Conservation (phyloP, 2,797 vertebrate species). For the Chaenodraco wilsoni region DNA sequence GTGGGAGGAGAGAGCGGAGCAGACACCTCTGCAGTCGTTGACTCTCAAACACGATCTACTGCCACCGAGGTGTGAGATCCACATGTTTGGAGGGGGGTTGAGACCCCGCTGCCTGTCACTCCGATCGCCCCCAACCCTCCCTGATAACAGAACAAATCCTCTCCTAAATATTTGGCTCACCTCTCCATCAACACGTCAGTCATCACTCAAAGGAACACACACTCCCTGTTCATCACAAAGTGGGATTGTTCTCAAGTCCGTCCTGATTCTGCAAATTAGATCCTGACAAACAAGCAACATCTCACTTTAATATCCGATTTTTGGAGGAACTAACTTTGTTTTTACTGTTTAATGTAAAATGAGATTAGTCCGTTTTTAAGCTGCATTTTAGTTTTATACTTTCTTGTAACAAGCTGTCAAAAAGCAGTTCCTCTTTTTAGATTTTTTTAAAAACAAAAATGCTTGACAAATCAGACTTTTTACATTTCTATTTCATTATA, state of each 20-base stretch:
- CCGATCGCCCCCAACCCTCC: constrained; percentile 1
- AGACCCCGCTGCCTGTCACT: constrained; percentile 5
- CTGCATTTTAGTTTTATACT: neutral
- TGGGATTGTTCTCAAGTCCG: neutral
- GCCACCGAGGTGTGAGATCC: constrained; percentile 76
- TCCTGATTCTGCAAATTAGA: neutral
- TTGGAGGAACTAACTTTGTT: neutral
- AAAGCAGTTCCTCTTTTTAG: neutral
- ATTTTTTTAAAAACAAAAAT: neutral
- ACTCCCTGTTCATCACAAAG: neutral
- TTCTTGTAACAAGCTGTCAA: neutral
- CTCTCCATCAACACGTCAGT: constrained; percentile 31
- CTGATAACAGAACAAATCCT: constrained; percentile 60
- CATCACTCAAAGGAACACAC: constrained; percentile 10
- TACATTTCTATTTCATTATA: neutral
- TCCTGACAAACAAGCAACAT: neutral
- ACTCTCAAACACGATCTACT: constrained; percentile 80
- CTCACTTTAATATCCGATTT: neutral
- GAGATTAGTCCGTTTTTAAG: neutral
- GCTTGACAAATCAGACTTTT: neutral
- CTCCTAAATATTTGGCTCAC: constrained; percentile 57
- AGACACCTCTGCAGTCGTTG: constrained; percentile 69
- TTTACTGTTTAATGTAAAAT: neutral
- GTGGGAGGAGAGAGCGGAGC: constrained; percentile 46
- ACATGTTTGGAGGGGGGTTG: constrained; percentile 51